phyloP scores from a whole-genome alignment of 2,113 vertebrate species.

The Anoura caudifer region DNA sequence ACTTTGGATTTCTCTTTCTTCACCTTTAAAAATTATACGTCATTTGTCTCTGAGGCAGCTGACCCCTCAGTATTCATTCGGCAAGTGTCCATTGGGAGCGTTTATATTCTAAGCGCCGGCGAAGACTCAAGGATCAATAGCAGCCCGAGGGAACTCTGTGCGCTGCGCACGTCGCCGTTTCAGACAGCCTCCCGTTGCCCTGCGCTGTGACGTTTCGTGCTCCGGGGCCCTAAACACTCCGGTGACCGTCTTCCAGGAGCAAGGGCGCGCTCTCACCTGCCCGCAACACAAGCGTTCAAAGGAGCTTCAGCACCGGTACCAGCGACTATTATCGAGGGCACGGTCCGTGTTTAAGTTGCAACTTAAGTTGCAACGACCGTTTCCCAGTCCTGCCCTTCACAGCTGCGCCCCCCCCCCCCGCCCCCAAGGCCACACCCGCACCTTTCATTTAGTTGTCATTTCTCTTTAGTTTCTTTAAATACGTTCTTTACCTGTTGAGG shows the following conservation, averaged over 20 bases:
- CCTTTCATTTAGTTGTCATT: neutral
- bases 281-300: neutral
- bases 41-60: neutral
- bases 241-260: neutral
- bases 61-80: neutral
- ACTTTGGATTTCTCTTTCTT: neutral
- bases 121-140: neutral
- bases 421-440: neutral
- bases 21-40: neutral
- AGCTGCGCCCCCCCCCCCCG: too few relatives aligned
- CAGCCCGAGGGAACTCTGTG: neutral
- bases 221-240: neutral
- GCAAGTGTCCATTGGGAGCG: neutral
- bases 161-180: fast-evolving
- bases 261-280: neutral
- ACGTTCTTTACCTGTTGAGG: neutral
- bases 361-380: neutral
- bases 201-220: neutral
- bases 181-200: too few relatives aligned
- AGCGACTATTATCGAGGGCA: neutral
- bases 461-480: neutral
- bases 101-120: neutral
- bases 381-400: neutral
- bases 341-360: neutral
- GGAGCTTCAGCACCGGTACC: neutral